Evolutionary conservation across 2,113 vertebrate species (phyloP), one percentile per base, ranked within the genome.

Genomic region (Platycercus adscitus): DNA sequence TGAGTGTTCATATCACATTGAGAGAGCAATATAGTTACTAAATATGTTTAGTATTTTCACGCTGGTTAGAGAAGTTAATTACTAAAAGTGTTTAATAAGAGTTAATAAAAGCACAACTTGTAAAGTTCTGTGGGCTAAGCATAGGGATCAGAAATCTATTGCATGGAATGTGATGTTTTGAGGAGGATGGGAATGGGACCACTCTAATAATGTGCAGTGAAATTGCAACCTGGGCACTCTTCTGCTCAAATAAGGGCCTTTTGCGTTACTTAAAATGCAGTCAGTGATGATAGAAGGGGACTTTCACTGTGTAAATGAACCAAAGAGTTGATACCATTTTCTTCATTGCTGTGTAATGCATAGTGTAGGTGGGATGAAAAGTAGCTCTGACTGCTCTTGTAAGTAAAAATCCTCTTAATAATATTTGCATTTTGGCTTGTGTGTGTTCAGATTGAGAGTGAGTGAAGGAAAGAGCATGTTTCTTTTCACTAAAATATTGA

Each of bases 1-100:
- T 99, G 94, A 99, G 99, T 98, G 31, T 60, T 39, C 10, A 2
- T 31, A 17, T 20, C 21, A 17, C 46, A 11, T 12, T 24, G 41
- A 49, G 18, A 65, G 23, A 21, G 14, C 77, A 28, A 20, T n/a
- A 0, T 1, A 43, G 53, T 24, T 76, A 35, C 29, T 52, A 4
- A 8, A 8, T 3, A 10, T 9, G 7, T 23, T 83, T 11, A 19
- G 10, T 49, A 10, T 63, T 71, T 64, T 55, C 10, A 47, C 7
- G 18, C 23, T 50, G 3, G 53, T 63, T 29, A 58, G 29, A 47
- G 52, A 87, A 39, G 7, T 61, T 71, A 26, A 18, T 49, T 63
- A 11, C 11, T 28, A 17, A 14, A 88, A 88, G 49, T 2, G 0
- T 79, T 81, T 35, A 17, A 10, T 23, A 65, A 8, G 33, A 46